Base-by-base conservation (phyloP, 2,797 vertebrate genomes). In the Craterocephalus amniculus region DNA sequence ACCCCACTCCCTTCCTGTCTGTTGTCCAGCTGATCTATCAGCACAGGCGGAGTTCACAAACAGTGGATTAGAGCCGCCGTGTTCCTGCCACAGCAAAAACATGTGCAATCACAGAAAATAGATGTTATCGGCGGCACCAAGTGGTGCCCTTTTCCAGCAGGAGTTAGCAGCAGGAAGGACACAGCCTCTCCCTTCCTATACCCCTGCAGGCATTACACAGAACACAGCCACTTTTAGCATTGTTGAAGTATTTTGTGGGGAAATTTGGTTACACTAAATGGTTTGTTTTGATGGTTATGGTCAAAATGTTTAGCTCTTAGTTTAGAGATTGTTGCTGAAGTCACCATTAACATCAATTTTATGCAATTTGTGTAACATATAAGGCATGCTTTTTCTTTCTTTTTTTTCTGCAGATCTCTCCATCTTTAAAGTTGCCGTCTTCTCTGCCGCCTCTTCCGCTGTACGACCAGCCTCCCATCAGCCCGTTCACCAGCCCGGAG, bases 401-500 rank as follows among this genome's bases (percentile, higher is more conserved):
- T 31, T 34, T 1, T 31, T 32, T 38, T 62, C 7, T 60, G 0
- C 26, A 99, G 97, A 90, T 97, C 57, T 97, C 96, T 60, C 96
- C 96, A 0, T 95, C 95, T 54, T 89, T 94, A 10, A 96, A 96
- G 92, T 84, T 94, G 1, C 95, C 95, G 0, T 91, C 94, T 0
- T 85, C 94, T 35, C 93, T 99, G 64, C 96, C 96, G 0, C 96
- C 95, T 0, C 93, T 99, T 83, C 97, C 98, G 0, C 88, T 99
- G 13, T 99, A 99, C 0, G 97, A 99, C 88, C 97, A 98, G 88
- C 97, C 97, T 67, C 96, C 97, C 58, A 89, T 93, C 85, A 97
- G 96, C 82, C 95, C 96, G 43, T 96, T 95, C 86, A 95, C 95
- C 81, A 98, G 96, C 76, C 97, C 96, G 0, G 97, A 98, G 57